Evolutionary conservation across 2,888 invertebrate species (phyloP).

Genomic region (Chironomus riparius): DNA sequence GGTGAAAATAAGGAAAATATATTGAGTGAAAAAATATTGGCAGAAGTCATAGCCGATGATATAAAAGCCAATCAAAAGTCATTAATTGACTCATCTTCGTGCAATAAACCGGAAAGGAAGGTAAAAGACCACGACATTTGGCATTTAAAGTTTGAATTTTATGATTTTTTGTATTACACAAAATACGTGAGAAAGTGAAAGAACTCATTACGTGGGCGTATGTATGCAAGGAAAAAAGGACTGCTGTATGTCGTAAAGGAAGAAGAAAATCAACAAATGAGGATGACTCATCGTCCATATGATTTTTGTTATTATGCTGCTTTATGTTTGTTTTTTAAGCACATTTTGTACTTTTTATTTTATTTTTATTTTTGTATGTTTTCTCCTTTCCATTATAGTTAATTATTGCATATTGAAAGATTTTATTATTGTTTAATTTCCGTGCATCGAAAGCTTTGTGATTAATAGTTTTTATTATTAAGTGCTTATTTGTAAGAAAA

Average conservation of each 20-base stretch:
- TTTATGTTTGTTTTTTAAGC: neutral
- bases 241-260: neutral
- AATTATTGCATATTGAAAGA: neutral
- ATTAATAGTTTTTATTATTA: neutral
- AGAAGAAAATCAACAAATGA: neutral
- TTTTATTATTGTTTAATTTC: neutral
- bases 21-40: conserved; percentile 1
- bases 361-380: neutral
- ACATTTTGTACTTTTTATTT: neutral
- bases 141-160: neutral
- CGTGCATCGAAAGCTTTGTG: neutral
- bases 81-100: conserved; percentile 56
- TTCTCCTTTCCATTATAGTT: neutral
- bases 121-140: conserved; percentile 39
- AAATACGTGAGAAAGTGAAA: neutral
- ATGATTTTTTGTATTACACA: neutral
- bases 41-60: conserved; percentile 7
- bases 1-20: conserved; percentile 16
- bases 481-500: neutral
- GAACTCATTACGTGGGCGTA: neutral
- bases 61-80: conserved; percentile 14
- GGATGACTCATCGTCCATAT: conserved; percentile 1
- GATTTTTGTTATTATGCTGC: neutral
- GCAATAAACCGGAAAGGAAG: conserved; percentile 57
- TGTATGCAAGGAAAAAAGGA: neutral